phyloP scores from a whole-genome alignment of 2,888 invertebrate genomes.

The Nomada flava region DNA sequence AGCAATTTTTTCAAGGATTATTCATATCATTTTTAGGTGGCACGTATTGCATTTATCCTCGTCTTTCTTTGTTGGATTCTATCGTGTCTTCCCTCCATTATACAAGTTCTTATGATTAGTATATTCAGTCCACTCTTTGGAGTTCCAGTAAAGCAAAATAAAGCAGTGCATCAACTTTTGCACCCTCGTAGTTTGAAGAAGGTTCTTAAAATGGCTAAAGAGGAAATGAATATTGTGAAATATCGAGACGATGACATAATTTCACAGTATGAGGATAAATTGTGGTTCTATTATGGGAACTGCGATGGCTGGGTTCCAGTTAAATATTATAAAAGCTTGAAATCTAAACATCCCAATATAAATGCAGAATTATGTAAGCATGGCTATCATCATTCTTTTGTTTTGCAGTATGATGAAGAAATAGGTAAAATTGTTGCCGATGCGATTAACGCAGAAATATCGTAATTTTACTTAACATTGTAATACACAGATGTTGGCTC shows the following conservation, averaged over 20 bases:
- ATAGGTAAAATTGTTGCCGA: slow-evolving; percentile 85
- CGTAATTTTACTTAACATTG: not conserved
- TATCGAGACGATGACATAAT: slow-evolving; percentile 88
- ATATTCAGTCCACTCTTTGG: slow-evolving; percentile 86
- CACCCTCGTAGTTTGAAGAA: slow-evolving; percentile 87
- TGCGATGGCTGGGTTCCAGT: slow-evolving; percentile 94
- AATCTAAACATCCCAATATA: slow-evolving; percentile 86
- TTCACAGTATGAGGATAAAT: slow-evolving; percentile 85
- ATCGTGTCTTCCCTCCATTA: slow-evolving; percentile 85
- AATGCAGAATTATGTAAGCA: slow-evolving; percentile 87
- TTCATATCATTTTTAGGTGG: slow-evolving; percentile 77
- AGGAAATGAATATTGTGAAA: slow-evolving; percentile 92
- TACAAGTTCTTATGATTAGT: slow-evolving; percentile 85
- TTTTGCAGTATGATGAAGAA: slow-evolving; percentile 87
- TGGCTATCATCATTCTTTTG: slow-evolving; percentile 92
- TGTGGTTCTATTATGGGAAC: slow-evolving; percentile 92
- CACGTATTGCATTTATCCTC: slow-evolving; percentile 84
- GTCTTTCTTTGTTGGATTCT: slow-evolving; percentile 85
- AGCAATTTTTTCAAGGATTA: slow-evolving; percentile 46
- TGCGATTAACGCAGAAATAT: slow-evolving; percentile 74
- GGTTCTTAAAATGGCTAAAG: slow-evolving; percentile 89
- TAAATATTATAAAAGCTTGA: slow-evolving; percentile 89
- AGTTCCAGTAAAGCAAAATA: slow-evolving; percentile 85
- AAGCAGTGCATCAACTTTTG: slow-evolving; percentile 86
- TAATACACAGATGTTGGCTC: not conserved